Evolutionary conservation across 2,888 invertebrate genomes (phyloP).

Genomic region (Diplazon laetatorius): DNA sequence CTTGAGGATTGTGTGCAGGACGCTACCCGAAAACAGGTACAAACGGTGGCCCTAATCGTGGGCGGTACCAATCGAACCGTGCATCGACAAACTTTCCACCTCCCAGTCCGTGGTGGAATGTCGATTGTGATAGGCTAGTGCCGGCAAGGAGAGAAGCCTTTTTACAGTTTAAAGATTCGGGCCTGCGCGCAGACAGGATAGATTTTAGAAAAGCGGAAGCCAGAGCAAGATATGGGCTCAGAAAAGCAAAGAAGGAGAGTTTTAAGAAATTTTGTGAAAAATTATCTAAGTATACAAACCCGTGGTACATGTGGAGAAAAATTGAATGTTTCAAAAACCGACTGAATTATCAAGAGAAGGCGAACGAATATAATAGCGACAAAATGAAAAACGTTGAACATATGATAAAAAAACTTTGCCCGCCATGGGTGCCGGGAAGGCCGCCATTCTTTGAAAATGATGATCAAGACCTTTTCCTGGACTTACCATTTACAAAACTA

Average conservation of each 20-base stretch:
- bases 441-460: constrained; percentile 13
- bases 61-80: too few species aligned
- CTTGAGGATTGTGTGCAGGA: constrained; percentile 26
- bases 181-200: not conserved
- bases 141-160: constrained; percentile 13
- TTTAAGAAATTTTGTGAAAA: constrained; percentile 33
- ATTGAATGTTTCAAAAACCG: constrained; percentile 44
- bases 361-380: constrained; percentile 21
- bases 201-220: constrained; percentile 12
- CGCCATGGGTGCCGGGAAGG: not conserved
- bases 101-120: constrained; percentile 51
- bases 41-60: too few species aligned
- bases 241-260: constrained; percentile 29
- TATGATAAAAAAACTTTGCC: constrained; percentile 21
- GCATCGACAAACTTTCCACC: not conserved
- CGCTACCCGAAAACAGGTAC: not conserved
- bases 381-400: constrained; percentile 16
- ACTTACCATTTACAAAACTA: constrained; percentile 7
- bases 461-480: constrained; percentile 24
- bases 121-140: constrained; percentile 36
- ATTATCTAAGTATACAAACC: constrained; percentile 35
- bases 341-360: constrained; percentile 25
- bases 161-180: constrained; percentile 15
- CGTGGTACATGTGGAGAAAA: constrained; percentile 37
- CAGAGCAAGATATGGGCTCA: constrained; percentile 10